Conservation (phyloP, 1,140 invertebrate species). For the Conus betulinus region DNA sequence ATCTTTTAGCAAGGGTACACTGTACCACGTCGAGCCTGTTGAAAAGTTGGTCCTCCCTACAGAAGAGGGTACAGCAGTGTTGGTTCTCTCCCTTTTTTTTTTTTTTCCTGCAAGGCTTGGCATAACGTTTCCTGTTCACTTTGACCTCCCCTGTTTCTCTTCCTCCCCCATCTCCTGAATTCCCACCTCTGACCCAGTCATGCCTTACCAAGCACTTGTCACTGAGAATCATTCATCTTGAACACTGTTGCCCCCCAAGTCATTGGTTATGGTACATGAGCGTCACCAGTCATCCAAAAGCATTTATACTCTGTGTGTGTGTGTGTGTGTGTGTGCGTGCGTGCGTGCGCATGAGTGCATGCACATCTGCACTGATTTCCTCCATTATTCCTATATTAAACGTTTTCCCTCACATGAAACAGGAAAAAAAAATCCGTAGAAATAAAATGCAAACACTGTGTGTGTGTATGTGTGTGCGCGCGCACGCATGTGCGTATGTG, state of each 20-base stretch:
- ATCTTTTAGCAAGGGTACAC: constrained; percentile 70
- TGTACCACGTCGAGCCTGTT: constrained; percentile 52
- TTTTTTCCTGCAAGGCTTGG: neutral
- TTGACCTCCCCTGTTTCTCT: neutral
- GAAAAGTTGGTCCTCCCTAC: constrained; percentile 54
- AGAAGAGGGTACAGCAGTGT: constrained; percentile 45
- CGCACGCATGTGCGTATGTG: neutral
- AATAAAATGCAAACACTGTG: too few species aligned
- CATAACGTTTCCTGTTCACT: too few species aligned
- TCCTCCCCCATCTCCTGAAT: neutral
- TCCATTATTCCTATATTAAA: too few species aligned
- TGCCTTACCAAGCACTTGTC: neutral
- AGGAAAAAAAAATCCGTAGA: too few species aligned
- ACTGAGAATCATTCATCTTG: neutral
- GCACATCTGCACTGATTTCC: neutral
- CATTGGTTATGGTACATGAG: too few species aligned
- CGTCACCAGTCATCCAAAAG: too few species aligned
- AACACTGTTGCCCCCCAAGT: too few species aligned
- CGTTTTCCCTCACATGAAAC: too few species aligned
- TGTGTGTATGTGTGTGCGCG: neutral
- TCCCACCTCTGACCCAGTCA: neutral
- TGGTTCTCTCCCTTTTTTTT: neutral
- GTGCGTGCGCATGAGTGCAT: neutral
- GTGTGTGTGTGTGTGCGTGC: neutral
- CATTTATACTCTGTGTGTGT: neutral